Evolutionary conservation across 2,113 vertebrate species (phyloP).

Genomic region (Macrotus californicus): DNA sequence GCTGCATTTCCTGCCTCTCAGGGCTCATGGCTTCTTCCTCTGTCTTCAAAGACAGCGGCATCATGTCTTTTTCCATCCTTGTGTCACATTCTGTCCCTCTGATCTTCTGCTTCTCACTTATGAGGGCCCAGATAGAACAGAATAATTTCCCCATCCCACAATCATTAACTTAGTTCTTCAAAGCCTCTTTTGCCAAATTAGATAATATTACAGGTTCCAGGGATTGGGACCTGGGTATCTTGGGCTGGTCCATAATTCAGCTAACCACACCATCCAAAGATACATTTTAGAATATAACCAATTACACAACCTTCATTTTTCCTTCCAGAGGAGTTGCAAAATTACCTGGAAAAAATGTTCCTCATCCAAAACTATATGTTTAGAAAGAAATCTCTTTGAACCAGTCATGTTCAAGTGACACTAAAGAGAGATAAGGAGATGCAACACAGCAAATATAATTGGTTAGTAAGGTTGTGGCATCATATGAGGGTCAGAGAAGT

Average conservation of each 20-base stretch:
- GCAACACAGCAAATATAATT: not conserved
- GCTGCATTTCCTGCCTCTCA: not conserved
- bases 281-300: not conserved
- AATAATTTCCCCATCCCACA: not conserved
- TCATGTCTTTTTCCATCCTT: not conserved
- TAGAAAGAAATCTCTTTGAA: not conserved
- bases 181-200: not conserved
- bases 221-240: not conserved
- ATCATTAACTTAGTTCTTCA: not conserved
- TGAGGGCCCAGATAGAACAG: not conserved
- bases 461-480: not conserved
- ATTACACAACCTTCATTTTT: not conserved
- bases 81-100: not conserved
- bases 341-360: not conserved
- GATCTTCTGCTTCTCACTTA: not conserved
- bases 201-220: not conserved
- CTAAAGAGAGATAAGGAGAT: not conserved
- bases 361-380: not conserved
- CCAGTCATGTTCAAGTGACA: not conserved
- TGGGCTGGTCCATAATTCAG: not conserved
- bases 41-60: not conserved
- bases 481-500: not conserved
- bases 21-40: not conserved
- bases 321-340: not conserved
- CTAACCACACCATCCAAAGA: not conserved